Percentiles rank a stretch among this genome's conserved stretches.
Evolutionary conservation across 2,888 invertebrate genomes (phyloP).

Genomic region (Rhagium mordax): DNA sequence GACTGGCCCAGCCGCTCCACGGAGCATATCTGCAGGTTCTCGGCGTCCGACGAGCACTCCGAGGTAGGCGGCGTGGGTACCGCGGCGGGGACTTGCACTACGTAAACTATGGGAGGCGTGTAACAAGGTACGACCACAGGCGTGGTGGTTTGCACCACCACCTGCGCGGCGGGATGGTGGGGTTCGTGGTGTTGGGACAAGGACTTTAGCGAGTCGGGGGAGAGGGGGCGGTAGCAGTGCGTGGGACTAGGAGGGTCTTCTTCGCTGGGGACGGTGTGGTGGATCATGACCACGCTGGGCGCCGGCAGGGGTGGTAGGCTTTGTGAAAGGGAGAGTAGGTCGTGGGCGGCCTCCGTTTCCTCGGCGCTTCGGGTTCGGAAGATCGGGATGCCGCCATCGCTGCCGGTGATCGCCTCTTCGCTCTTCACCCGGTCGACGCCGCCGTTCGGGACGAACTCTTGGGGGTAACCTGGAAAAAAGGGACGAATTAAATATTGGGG

Average conservation of each 20-base stretch:
- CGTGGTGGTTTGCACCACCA: constrained; percentile 41
- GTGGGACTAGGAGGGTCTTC: constrained; percentile 64
- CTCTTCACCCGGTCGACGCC: constrained; percentile 47
- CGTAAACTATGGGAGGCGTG: constrained; percentile 65
- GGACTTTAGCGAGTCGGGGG: constrained; percentile 54
- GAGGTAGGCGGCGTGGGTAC: constrained; percentile 79
- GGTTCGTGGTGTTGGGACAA: constrained; percentile 37
- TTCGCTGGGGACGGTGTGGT: constrained; percentile 70
- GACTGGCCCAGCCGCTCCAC: constrained; percentile 59
- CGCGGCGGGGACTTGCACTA: constrained; percentile 68
- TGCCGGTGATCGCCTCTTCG: constrained; percentile 46
- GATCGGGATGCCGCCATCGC: constrained; percentile 68
- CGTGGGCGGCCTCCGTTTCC: constrained; percentile 92
- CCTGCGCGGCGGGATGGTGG: constrained; percentile 36
- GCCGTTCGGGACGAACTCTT: constrained; percentile 61
- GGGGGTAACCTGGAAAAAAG: constrained; percentile 59
- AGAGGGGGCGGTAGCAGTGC: constrained; percentile 61
- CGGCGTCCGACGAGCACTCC: constrained; percentile 82
- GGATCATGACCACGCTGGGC: constrained; percentile 79
- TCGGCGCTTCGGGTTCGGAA: constrained; percentile 78
- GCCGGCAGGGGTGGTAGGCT: constrained; percentile 84
- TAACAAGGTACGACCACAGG: constrained; percentile 59
- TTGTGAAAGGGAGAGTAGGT: constrained; percentile 82
- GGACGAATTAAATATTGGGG: background rate
- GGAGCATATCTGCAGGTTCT: constrained; percentile 70